phyloP scores from a whole-genome alignment of 2,113 vertebrate species.

The Ciconia maguari region DNA sequence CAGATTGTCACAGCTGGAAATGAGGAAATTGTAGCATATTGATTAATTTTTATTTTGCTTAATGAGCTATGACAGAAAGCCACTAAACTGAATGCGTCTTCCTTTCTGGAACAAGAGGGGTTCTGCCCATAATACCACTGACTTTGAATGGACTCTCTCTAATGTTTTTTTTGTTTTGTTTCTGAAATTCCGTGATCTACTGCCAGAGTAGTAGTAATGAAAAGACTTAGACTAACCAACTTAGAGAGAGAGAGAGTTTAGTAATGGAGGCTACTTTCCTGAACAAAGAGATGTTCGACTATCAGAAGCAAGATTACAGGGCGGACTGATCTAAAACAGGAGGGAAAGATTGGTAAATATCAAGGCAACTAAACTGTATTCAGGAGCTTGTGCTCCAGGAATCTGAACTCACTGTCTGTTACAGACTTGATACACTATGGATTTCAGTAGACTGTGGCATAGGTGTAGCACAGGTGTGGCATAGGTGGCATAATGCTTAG shows the following conservation, averaged over 20 bases:
- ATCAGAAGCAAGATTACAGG: background rate
- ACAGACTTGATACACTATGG: background rate
- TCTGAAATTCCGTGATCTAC: background rate
- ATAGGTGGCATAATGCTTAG: background rate
- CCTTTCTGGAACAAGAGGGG: background rate
- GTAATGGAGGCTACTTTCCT: background rate
- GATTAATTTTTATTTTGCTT: conserved; percentile 11
- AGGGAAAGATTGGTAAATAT: background rate
- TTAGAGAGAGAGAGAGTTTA: background rate
- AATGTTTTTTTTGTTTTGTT: background rate
- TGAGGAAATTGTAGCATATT: background rate
- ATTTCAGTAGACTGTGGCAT: background rate
- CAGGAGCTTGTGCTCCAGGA: background rate
- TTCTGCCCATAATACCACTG: background rate
- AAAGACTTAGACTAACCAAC: background rate
- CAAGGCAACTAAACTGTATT: background rate
- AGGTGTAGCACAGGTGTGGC: background rate
- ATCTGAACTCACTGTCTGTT: background rate
- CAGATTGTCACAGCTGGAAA: conserved; percentile 15
- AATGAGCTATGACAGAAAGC: conserved; percentile 6
- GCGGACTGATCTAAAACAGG: background rate
- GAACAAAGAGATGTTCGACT: background rate
- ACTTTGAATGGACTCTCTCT: background rate
- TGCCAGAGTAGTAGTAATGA: background rate
- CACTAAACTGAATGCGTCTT: background rate